Evolutionary conservation across 1,140 invertebrate species (phyloP).

Genomic region (Rhagoletis pomonella): DNA sequence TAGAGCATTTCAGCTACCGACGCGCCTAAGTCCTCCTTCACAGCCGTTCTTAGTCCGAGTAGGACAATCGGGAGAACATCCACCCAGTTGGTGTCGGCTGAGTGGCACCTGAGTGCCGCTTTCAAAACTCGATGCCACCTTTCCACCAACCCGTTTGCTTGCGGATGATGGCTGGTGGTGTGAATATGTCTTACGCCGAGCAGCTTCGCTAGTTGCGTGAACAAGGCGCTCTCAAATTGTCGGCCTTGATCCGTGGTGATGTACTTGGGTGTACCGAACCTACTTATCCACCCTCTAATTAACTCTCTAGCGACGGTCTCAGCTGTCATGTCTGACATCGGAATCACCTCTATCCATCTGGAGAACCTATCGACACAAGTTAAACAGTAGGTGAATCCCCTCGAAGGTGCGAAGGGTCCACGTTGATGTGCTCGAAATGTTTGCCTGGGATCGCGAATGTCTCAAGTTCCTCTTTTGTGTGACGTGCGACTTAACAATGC

Average conservation of each 20-base stretch:
- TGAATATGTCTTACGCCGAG: too few species aligned
- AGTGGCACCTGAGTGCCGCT: too few species aligned
- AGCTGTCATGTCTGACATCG: conserved; percentile 66
- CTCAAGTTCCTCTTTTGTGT: not conserved
- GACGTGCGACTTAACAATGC: not conserved
- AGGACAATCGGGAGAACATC: too few species aligned
- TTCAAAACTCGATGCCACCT: too few species aligned
- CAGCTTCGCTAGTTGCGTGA: too few species aligned
- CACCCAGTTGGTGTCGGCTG: too few species aligned
- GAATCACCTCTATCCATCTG: conserved; percentile 72
- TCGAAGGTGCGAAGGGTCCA: not conserved
- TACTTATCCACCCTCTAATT: conserved; percentile 64
- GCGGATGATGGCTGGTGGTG: too few species aligned
- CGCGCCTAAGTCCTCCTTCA: too few species aligned
- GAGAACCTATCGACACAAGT: conserved; percentile 69
- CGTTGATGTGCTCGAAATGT: conserved; percentile 19
- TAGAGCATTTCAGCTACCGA: too few species aligned
- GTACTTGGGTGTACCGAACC: conserved; percentile 62
- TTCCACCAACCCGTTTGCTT: too few species aligned
- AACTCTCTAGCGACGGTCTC: conserved; percentile 65
- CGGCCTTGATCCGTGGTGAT: conserved; percentile 69
- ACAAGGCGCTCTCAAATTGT: conserved; percentile 38
- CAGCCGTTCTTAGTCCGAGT: too few species aligned
- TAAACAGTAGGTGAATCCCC: conserved; percentile 3
- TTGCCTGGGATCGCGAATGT: not conserved